Evolutionary conservation across 1,140 invertebrate genomes (phyloP).

Genomic region (Patella vulgata): DNA sequence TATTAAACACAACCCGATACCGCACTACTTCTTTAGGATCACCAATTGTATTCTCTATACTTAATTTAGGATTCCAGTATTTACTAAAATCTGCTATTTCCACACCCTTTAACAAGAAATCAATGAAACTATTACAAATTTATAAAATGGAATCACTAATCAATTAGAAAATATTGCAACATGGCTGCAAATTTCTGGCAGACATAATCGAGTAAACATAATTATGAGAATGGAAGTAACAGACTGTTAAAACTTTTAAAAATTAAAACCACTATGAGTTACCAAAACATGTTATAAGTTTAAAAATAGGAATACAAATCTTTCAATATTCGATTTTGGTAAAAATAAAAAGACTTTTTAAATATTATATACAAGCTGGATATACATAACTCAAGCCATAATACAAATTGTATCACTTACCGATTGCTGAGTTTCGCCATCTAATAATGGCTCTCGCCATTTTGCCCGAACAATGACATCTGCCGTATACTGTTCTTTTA

Average conservation of each 20-base stretch:
- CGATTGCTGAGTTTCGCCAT: conserved; percentile 54
- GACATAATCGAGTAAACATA: background rate
- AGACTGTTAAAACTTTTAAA: too few relatives aligned
- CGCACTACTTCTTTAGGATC: conserved; percentile 64
- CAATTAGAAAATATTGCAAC: background rate
- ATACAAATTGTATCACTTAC: conserved; percentile 27
- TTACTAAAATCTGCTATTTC: conserved; percentile 58
- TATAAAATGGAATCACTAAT: background rate
- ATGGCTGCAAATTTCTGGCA: background rate
- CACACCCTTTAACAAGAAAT: conserved; percentile 42
- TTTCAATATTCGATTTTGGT: too few relatives aligned
- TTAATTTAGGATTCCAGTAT: conserved; percentile 65
- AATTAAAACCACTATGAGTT: too few relatives aligned
- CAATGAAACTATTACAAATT: background rate
- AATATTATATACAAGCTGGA: too few relatives aligned
- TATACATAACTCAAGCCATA: too few relatives aligned
- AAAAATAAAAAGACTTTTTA: too few relatives aligned
- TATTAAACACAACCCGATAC: conserved; percentile 55
- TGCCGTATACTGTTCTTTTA: conserved; percentile 64
- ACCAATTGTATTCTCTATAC: conserved; percentile 64
- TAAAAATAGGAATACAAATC: too few relatives aligned
- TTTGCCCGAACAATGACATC: conserved; percentile 63
- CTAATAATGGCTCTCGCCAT: conserved; percentile 62
- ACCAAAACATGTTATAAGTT: too few relatives aligned
- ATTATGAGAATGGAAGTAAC: too few relatives aligned